Evolutionary conservation across 2,113 vertebrate species (phyloP), one percentile per base, ranked within the genome.

Genomic region (Podarcis raffonei): DNA sequence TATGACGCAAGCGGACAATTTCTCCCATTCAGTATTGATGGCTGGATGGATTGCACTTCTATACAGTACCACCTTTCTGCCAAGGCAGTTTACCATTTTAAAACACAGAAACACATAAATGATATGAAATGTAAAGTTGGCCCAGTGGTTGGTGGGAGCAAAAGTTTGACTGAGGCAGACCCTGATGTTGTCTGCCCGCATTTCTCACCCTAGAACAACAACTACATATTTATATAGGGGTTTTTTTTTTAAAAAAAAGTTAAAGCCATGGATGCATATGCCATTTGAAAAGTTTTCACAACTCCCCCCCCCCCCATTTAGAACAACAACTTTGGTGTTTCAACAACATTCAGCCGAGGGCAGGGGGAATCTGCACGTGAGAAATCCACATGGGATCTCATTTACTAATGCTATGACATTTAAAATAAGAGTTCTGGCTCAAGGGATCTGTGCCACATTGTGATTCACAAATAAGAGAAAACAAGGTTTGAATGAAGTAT

Each of bases 381-480:
- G 35, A 86, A 89, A 93, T 82, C 62, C 42, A 0, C 83, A 81
- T 90, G 91, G 85, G 90, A 90, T 75, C 80, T 94, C 87, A 89
- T 91, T 92, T 91, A 85, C 84, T 89, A 72, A n/a, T 62, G 87
- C 87, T 62, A 18, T 25, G 82, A 85, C 89, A 86, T 82, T 81
- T 81, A 89, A 53, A 37, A 85, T 57, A 71, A 83, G 86, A 78
- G 74, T 68, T 85, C 76, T 81, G 18, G n/a, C 59, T 79, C 69
- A 79, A 35, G 81, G 78, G 93, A 37, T 83, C 89, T 69, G 68
- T 89, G 71, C 87, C 59, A 81, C 79, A 89, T 53, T 85, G 74
- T 86, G 42, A 25, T 91, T 78, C 92, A 90, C 68, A 81, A 91
- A 90, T 62, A 65, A 57, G 87, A 90, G 79, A 87, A 82, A 35